A percentile compares a stretch with the other conserved stretches of the same genome.
Conservation (phyloP, 2,113 vertebrate genomes). For the Brachyistius frenatus region DNA sequence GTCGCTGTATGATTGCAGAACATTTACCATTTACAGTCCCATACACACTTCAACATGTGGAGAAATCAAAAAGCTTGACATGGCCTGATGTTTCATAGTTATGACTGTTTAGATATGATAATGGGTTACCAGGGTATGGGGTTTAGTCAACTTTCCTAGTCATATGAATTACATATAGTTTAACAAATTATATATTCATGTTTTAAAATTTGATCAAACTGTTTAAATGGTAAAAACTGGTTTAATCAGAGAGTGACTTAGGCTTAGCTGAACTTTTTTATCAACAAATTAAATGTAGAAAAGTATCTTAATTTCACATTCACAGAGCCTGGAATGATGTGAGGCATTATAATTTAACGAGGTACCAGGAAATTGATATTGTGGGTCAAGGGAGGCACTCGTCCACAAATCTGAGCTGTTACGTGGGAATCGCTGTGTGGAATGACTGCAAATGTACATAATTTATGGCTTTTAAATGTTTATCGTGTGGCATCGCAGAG, state of each 20-base stretch:
- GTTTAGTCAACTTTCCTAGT: no score
- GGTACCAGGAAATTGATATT: constrained; percentile 39
- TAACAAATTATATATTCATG: no score
- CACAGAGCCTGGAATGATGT: neutral
- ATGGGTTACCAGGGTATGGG: no score
- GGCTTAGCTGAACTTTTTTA: neutral
- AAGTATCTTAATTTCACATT: constrained; percentile 32
- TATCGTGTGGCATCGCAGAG: constrained; percentile 17
- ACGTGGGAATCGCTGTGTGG: constrained; percentile 30
- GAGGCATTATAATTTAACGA: constrained; percentile 44
- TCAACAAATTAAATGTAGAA: constrained; percentile 14
- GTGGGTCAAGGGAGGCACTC: constrained; percentile 48
- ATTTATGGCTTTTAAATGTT: constrained; percentile 66
- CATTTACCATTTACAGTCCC: neutral
- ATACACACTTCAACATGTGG: neutral
- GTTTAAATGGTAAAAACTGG: neutral
- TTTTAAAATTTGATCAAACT: no score
- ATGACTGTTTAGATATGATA: no score
- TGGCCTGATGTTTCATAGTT: no score
- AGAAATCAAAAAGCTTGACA: neutral
- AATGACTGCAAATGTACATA: constrained; percentile 60
- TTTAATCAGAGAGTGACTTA: neutral
- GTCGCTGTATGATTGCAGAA: no score
- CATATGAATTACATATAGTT: no score
- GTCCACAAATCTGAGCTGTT: constrained; percentile 66